phyloP scores from a whole-genome alignment of 2,888 invertebrate genomes.

The Neocrepidodera transversa region DNA sequence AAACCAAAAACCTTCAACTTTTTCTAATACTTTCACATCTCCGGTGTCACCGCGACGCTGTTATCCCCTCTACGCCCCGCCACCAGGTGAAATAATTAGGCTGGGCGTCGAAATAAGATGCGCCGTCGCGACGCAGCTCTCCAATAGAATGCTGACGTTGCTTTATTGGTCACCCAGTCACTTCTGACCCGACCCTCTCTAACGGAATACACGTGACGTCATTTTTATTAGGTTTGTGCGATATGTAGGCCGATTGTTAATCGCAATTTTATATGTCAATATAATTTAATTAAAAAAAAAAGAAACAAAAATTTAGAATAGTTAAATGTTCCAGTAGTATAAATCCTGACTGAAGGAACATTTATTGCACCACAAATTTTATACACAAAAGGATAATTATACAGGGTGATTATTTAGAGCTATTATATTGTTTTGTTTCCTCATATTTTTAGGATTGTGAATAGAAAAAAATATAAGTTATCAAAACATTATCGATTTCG shows the following conservation, averaged over 20 bases:
- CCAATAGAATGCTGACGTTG: slow-evolving; percentile 56
- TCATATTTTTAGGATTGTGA: no score
- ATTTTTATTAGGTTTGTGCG: slow-evolving; percentile 38
- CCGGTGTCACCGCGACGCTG: not conserved
- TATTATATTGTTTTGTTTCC: no score
- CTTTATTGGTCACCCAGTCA: slow-evolving; percentile 56
- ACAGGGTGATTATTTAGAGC: no score
- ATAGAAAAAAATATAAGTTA: no score
- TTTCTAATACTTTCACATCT: slow-evolving; percentile 24
- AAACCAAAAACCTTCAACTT: slow-evolving; percentile 18
- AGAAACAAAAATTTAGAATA: no score
- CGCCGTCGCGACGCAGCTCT: slow-evolving; percentile 53
- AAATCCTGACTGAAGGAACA: no score
- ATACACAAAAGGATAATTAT: no score
- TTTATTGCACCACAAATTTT: no score
- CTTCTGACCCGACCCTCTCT: slow-evolving; percentile 56
- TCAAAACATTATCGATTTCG: no score
- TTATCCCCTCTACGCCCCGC: not conserved
- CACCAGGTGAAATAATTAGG: slow-evolving; percentile 46
- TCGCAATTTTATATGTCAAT: no score
- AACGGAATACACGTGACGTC: slow-evolving; percentile 48
- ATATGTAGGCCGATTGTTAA: not conserved
- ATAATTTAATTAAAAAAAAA: no score
- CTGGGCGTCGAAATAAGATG: slow-evolving; percentile 53
- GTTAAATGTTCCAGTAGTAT: no score